Base-by-base conservation (phyloP, 2,888 invertebrate genomes). In the Clitarchus hookeri region DNA sequence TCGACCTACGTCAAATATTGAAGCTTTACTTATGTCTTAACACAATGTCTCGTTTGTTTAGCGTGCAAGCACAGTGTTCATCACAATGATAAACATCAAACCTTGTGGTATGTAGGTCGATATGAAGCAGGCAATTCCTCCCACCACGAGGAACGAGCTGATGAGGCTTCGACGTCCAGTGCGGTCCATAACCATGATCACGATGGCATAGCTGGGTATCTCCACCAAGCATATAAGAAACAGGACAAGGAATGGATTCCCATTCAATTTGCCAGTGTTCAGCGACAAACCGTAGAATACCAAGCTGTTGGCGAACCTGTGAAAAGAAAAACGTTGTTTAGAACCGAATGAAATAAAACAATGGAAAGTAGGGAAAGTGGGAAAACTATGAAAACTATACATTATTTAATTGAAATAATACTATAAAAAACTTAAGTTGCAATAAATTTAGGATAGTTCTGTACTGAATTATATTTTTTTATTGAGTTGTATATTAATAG, bases 241-340 rank as follows among this genome's bases (percentile, higher is more conserved):
- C 85, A 96, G 93, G 89, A 96, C 95, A 19, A 97, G 91, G 91
- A 94, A 97, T 0, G 97, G 97, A 91, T 97, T 96, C 25, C 96
- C 97, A 88, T 95, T 94, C n/a, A 97, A 92, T 89, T 95, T 96
- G 6, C 96, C 96, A 0, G 96, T 95, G 89, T 96, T 97, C 85
- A 97, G 91, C 0, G 97, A 96, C 0, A 97, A 92, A 0, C 97
- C 97, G 89, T 97, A 97, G 91, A 97, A 97, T 0, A 95, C 96
- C 87, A 97, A 93, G 3, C 97, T 96, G 90, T 97, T 97, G n/a
- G 97, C 96, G 90, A 97, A 97, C 91, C 91, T 91, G 86, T 36
- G 88, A 87, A 48, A 16, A 6, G 16, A 11, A 25, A 13, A 82
- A 48, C 36, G 36, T 36, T 36, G 4, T 36, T 36, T 36, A 36